These are phyloP conservation scores for Virgularia gustaviana DNA, from an alignment of 92 coral and sea anemone species.

Conservation along the genomic window DNA sequence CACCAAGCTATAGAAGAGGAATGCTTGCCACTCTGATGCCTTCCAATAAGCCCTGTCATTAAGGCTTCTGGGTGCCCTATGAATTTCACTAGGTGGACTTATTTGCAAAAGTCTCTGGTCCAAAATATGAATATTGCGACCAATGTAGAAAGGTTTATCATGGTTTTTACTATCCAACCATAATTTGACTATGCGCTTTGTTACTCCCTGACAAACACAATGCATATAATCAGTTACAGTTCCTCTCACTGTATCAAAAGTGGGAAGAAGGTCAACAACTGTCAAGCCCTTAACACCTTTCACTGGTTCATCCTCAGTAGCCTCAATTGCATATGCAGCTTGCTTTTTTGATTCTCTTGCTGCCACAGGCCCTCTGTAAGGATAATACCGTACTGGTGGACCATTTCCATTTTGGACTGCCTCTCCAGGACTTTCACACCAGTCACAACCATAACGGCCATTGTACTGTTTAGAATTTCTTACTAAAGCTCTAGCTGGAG, in stretches of 20 bases:
- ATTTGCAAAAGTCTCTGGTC: too few relatives aligned
- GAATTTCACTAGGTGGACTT: too few relatives aligned
- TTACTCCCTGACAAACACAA: background rate
- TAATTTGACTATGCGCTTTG: background rate
- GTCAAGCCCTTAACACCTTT: conserved; percentile 14
- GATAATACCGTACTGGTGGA: conserved; percentile 9
- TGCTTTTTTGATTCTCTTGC: background rate
- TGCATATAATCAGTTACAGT: background rate
- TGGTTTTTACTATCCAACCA: conserved; percentile 1
- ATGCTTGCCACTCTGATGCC: too few relatives aligned
- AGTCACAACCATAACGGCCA: conserved; percentile 10
- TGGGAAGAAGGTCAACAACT: background rate
- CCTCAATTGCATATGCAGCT: conserved; percentile 7
- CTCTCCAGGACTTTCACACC: conserved; percentile 17
- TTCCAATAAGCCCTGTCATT: too few relatives aligned
- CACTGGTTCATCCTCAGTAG: background rate
- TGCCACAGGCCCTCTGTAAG: conserved; percentile 1
- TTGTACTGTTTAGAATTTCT: conserved; percentile 19
- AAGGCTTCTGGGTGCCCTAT: too few relatives aligned
- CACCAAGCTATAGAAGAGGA: too few relatives aligned
- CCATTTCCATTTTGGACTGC: conserved; percentile 13
- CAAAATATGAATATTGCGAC: background rate
- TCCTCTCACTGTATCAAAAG: background rate
- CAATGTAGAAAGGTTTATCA: background rate
- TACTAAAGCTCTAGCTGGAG: conserved; percentile 15